Percentiles rank a stretch among this genome's conserved stretches.
Evolutionary conservation across 2,888 invertebrate genomes (phyloP).

Genomic region (Drosophila parthenogenetica): DNA sequence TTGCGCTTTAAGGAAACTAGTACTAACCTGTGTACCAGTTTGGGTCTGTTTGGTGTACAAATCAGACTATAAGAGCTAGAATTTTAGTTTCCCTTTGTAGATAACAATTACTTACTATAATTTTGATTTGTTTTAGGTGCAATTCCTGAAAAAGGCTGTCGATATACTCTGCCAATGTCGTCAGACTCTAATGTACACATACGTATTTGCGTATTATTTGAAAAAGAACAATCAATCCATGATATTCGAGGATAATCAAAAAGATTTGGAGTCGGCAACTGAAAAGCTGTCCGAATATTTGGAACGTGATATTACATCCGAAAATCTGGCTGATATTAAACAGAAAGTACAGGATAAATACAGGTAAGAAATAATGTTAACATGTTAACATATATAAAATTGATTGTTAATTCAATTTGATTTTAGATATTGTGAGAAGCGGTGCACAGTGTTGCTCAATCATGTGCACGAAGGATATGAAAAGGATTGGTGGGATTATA

Average conservation of each 20-base stretch:
- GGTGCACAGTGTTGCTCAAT: constrained; percentile 97
- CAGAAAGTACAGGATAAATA: constrained; percentile 99
- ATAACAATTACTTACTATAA: not conserved
- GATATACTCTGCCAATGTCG: constrained; percentile 98
- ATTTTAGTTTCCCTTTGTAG: not conserved
- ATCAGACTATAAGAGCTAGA: too few relatives aligned
- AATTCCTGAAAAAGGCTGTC: constrained; percentile 98
- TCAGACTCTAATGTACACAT: constrained; percentile 99
- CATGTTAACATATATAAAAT: not conserved
- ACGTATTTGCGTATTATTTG: constrained; percentile 99
- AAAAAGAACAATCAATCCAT: constrained; percentile 99
- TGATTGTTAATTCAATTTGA: not conserved
- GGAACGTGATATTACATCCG: constrained; percentile 98
- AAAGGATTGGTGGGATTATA: constrained; percentile 99
- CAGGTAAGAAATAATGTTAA: constrained; percentile 87
- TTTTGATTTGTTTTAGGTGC: constrained; percentile 88
- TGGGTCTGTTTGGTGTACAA: too few relatives aligned
- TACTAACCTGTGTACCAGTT: too few relatives aligned
- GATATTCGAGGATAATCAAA: constrained; percentile 99
- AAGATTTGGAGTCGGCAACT: constrained; percentile 98
- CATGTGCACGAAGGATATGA: constrained; percentile 99
- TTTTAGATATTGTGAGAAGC: constrained; percentile 97
- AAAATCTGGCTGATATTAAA: constrained; percentile 98
- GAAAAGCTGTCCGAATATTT: constrained; percentile 98
- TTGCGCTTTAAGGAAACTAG: too few relatives aligned